Percentiles rank a stretch among this genome's conserved stretches.
These are phyloP conservation scores for Ictalurus punctatus DNA, from an alignment of 2,113 vertebrate species.

Conservation along the genomic window DNA sequence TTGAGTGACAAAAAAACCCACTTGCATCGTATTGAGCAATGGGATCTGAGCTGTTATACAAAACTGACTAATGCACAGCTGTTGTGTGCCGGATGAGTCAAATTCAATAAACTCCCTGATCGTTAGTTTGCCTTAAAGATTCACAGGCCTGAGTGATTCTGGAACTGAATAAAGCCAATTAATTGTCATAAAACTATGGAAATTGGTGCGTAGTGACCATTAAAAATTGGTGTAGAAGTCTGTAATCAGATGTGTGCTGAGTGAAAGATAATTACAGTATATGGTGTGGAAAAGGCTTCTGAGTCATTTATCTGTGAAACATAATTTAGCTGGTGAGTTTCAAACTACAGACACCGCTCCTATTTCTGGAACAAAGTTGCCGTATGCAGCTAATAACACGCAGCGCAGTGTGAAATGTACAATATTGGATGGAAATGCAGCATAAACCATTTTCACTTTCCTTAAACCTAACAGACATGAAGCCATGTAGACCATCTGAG, in stretches of 20 bases:
- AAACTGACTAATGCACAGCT: constrained; percentile 42
- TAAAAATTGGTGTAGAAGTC: constrained; percentile 24
- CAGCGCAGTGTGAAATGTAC: constrained; percentile 29
- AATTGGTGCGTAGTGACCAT: constrained; percentile 26
- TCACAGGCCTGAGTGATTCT: constrained; percentile 16
- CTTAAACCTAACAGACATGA: constrained; percentile 46
- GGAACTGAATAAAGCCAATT: constrained; percentile 28
- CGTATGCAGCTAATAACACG: constrained; percentile 56
- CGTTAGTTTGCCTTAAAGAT: constrained; percentile 32
- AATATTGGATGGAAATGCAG: constrained; percentile 19
- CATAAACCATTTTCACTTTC: constrained; percentile 54
- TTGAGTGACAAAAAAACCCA: constrained; percentile 30
- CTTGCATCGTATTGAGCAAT: constrained; percentile 36
- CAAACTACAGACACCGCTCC: constrained; percentile 52
- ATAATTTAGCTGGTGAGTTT: constrained; percentile 52
- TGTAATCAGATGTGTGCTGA: constrained; percentile 40
- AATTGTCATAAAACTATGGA: constrained; percentile 37
- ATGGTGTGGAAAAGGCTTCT: constrained; percentile 27
- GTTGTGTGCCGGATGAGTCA: constrained; percentile 40
- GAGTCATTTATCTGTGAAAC: constrained; percentile 35
- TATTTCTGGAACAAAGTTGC: constrained; percentile 49
- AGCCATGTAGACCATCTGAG: constrained; percentile 51
- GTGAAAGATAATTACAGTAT: constrained; percentile 39
- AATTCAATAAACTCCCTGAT: constrained; percentile 42
- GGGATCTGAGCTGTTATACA: constrained; percentile 25